Evolutionary conservation across 1,140 invertebrate species (phyloP).

Genomic region (Megathymus violae): DNA sequence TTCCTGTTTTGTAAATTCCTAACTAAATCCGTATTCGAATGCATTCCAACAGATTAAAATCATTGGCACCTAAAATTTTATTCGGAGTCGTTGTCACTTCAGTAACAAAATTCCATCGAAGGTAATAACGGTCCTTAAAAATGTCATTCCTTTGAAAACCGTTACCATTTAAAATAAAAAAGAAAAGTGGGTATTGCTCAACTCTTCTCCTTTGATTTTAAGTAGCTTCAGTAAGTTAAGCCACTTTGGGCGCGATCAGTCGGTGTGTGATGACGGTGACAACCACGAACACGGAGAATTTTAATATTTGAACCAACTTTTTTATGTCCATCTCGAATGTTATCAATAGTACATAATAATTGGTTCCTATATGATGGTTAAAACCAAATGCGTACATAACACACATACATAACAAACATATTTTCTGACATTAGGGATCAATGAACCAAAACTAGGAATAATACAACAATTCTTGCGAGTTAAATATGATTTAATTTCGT

Average conservation of each 20-base stretch:
- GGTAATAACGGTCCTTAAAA: slow-evolving; percentile 25
- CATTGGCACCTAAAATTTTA: slow-evolving; percentile 30
- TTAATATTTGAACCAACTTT: no score
- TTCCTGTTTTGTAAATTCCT: slow-evolving; percentile 18
- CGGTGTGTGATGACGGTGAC: no score
- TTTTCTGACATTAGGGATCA: not conserved
- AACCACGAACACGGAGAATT: no score
- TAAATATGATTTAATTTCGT: slow-evolving; percentile 83
- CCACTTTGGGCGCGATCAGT: no score
- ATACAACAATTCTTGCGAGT: slow-evolving; percentile 62
- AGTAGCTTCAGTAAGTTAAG: no score
- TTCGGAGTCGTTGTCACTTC: slow-evolving; percentile 28
- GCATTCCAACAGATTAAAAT: slow-evolving; percentile 30
- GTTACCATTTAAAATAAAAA: not conserved
- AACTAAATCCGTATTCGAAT: slow-evolving; percentile 22
- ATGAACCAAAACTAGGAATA: slow-evolving; percentile 48
- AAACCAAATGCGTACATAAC: no score
- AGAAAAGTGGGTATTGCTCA: not conserved
- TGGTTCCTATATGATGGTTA: no score
- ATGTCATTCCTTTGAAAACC: slow-evolving; percentile 19
- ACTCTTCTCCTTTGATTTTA: no score
- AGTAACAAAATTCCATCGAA: slow-evolving; percentile 24
- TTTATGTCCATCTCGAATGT: no score
- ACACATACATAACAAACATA: no score
- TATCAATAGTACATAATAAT: no score